Evolutionary conservation across 2,888 invertebrate species (phyloP), one percentile per base, ranked within the genome.

Genomic region (Anticlea derivata): DNA sequence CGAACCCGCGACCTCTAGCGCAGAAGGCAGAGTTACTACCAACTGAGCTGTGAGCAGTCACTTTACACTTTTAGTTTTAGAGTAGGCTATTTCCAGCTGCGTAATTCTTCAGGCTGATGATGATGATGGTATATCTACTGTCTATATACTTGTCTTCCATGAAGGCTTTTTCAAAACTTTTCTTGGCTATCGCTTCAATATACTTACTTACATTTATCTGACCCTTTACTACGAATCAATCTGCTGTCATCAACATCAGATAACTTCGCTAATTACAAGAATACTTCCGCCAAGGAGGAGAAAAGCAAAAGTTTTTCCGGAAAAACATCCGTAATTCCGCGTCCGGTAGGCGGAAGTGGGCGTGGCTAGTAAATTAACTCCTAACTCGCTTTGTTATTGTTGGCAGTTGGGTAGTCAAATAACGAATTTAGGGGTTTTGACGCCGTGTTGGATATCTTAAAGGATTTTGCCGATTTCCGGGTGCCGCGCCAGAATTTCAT

Each of bases 371-470:
- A 48, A 56, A 54, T 51, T 53, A 53, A 51, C 35, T 43, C 26
- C 30, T 43, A 55, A 50, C 48, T 50, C 30, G 30, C 33, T 51
- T 51, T 51, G 46, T 54, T 58, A 47, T 56, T 55, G 48, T 41
- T 47, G 39, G 24, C 23, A 37, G 29, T 31, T 22, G 53, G 54
- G 46, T 49, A 53, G 52, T 35, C 41, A 41, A 54, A 45, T 55
- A 58, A 50, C 39, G 41, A 50, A 50, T 46, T 41, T 43, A 22
- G 20, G 26, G 22, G 39, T 40, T 40, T 22, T 35, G 37, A 20
- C 27, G 43, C 33, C 29, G 39, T 44, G 39, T 45, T 26, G 35
- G 44, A 44, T 40, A 35, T 33, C 30, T 41, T 38, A 20, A 38
- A 34, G 40, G 48, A 41, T 40, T 53, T 49, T 38, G 20, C 31